Evolutionary conservation across 1,140 invertebrate genomes (phyloP), one percentile per base, ranked within the genome.

Genomic region (Latrodectus geometricus): DNA sequence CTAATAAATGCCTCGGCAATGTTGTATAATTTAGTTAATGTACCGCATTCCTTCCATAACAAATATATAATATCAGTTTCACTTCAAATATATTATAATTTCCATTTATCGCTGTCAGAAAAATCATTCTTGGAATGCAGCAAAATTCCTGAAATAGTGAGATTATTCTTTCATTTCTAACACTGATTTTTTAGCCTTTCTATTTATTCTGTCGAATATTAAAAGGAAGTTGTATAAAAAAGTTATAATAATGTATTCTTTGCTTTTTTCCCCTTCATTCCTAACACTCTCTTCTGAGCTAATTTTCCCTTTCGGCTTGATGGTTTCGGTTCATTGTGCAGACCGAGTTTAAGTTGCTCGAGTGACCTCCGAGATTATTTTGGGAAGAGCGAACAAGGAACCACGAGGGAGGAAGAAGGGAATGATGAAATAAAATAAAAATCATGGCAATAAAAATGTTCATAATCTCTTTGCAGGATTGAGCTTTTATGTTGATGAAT

Each of bases 401-500:
- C 54, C 54, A 17, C 54, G 2, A 61, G 54, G 11, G 54, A 61
- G 11, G 54, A 14, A 35, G 35, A 35, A 35, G 35, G 35, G 35
- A 35, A 35, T 35, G 5, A 5, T 35, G 35, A 35, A 35, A 35
- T 35, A 35, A 35, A 35, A 35, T 35, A 35, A 35, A 35, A 61
- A 61, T 61, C 11, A 61, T 17, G 17, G 17, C 8, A 61, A 61
- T 61, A 61, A 61, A 61, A 61, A 61, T 61, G 54, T 61, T 61
- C 54, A 61, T 61, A 61, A 61, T 61, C 54, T 61, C 35, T 61
- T 17, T 61, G 54, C 17, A 61, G 54, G 54, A 61, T 61, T 61
- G 54, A 61, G 54, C 54, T 61, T 61, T 61, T 61, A 61, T 61
- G 54, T 61, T 61, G 54, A 61, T 61, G 54, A 61, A 61, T 61